Evolutionary conservation across 2,888 invertebrate species (phyloP).

Genomic region (Auanema freiburgensis): DNA sequence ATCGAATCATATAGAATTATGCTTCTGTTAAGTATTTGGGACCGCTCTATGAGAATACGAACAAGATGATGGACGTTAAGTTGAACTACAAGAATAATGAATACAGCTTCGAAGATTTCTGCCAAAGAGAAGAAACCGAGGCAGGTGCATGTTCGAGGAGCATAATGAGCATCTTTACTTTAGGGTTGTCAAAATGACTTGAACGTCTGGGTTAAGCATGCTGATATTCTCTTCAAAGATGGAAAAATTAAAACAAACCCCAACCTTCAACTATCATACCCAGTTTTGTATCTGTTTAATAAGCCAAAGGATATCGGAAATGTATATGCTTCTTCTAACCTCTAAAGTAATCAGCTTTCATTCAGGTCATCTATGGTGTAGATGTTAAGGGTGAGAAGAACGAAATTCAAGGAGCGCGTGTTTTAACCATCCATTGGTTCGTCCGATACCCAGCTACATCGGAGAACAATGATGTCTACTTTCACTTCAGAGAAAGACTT

Average conservation of each 20-base stretch:
- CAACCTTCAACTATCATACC: conserved; percentile 63
- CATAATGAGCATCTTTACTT: conserved; percentile 1
- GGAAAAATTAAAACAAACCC: conserved; percentile 58
- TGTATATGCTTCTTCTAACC: conserved; percentile 25
- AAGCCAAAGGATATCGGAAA: conserved; percentile 63
- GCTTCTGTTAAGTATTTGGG: conserved; percentile 34
- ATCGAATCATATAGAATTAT: not conserved
- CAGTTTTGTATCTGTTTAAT: conserved; percentile 62
- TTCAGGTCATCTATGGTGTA: conserved; percentile 61
- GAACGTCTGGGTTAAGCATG: conserved; percentile 63
- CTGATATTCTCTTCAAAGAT: conserved; percentile 60
- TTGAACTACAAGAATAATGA: conserved; percentile 45
- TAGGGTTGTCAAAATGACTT: conserved; percentile 56
- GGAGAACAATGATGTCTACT: conserved; percentile 50
- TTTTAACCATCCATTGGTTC: conserved; percentile 63
- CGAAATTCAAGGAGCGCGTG: conserved; percentile 61
- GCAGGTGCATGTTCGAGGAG: conserved; percentile 20
- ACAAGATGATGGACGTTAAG: conserved; percentile 53
- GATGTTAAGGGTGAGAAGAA: conserved; percentile 63
- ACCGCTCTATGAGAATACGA: conserved; percentile 56
- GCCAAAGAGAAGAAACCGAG: conserved; percentile 45
- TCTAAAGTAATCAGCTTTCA: not conserved
- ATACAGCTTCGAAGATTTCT: conserved; percentile 59
- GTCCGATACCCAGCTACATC: conserved; percentile 52
- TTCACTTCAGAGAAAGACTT: conserved; percentile 49